phyloP scores from a whole-genome alignment of 2,888 invertebrate species.

The Allophyes oxyacanthae region DNA sequence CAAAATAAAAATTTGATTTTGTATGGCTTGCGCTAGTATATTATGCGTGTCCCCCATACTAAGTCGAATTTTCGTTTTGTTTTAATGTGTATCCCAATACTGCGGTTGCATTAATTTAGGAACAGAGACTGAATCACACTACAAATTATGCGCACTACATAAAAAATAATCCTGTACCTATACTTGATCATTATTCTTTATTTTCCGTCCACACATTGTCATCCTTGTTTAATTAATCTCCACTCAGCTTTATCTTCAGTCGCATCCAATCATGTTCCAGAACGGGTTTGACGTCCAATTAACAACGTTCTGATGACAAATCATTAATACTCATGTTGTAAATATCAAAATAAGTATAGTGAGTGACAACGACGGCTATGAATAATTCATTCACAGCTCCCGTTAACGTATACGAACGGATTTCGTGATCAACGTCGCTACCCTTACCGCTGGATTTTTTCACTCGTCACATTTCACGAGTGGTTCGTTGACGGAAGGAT shows the following conservation, averaged over 20 bases:
- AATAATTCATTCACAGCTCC: constrained; percentile 72
- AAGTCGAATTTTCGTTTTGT: no score
- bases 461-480: constrained; percentile 45
- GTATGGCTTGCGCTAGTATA: no score
- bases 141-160: no score
- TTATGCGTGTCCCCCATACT: no score
- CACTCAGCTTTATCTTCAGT: constrained; percentile 31
- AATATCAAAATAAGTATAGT: constrained; percentile 55
- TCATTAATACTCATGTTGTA: constrained; percentile 49
- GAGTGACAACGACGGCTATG: constrained; percentile 56
- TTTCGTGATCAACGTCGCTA: constrained; percentile 68
- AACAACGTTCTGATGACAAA: constrained; percentile 55
- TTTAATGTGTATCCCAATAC: no score
- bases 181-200: constrained; percentile 3
- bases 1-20: no score
- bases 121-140: no score
- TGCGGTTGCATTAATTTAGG: no score
- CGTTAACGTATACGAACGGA: constrained; percentile 69
- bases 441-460: constrained; percentile 50
- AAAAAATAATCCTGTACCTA: no score
- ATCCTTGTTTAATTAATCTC: constrained; percentile 32
- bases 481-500: constrained; percentile 48
- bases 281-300: constrained; percentile 51
- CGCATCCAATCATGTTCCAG: constrained; percentile 41
- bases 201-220: constrained; percentile 26